Percentiles rank a stretch among this genome's conserved stretches.
phyloP scores from a whole-genome alignment of 2,797 vertebrate species.

The Alfaro cultratus region DNA sequence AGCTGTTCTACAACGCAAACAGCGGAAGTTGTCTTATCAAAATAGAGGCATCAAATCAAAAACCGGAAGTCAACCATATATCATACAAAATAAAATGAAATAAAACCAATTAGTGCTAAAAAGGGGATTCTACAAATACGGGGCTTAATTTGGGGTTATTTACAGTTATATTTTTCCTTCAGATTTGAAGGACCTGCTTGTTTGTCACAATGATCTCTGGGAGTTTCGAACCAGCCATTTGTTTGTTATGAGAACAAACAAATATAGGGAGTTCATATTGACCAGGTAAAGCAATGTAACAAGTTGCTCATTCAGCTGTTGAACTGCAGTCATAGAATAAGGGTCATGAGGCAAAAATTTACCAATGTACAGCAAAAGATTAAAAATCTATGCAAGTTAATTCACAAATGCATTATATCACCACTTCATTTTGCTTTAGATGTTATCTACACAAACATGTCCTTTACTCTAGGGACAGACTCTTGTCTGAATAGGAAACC shows the following conservation, averaged over 20 bases:
- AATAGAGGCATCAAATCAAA: too few relatives aligned
- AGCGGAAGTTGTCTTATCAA: too few relatives aligned
- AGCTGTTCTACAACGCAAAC: too few relatives aligned
- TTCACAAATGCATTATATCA: background rate
- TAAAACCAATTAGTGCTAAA: too few relatives aligned
- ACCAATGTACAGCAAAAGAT: background rate
- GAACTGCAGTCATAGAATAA: background rate
- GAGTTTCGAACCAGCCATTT: background rate
- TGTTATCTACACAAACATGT: background rate
- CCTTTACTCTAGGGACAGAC: background rate
- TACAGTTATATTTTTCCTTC: background rate
- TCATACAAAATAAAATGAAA: too few relatives aligned
- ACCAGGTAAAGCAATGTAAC: background rate
- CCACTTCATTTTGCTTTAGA: background rate
- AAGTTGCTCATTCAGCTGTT: constrained; percentile 2
- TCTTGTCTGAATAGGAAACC: background rate
- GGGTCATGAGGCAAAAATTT: background rate
- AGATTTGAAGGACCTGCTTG: background rate
- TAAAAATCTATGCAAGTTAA: background rate
- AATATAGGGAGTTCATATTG: background rate
- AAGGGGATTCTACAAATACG: too few relatives aligned
- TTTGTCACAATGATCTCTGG: background rate
- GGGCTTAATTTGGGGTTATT: too few relatives aligned
- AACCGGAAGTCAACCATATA: too few relatives aligned
- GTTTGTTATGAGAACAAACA: background rate